Conservation (phyloP, 2,888 invertebrate species). For the Entomobrya multifasciata region DNA sequence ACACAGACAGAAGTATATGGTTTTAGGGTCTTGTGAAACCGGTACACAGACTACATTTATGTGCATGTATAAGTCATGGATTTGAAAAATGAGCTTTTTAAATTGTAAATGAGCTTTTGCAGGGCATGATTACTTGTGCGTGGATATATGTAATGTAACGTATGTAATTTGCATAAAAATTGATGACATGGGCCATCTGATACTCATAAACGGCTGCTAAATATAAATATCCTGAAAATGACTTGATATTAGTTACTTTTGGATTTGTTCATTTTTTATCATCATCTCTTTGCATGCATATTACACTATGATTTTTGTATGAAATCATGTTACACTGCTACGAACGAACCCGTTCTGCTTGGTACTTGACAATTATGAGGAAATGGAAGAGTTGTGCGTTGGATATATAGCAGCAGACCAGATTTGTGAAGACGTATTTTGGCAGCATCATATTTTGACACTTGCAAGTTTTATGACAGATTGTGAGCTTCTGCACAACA, state of each 20-base stretch:
- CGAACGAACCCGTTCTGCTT: neutral
- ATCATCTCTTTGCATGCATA: neutral
- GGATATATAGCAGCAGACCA: neutral
- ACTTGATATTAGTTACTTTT: constrained; percentile 23
- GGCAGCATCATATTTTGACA: constrained; percentile 51
- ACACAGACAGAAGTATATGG: neutral
- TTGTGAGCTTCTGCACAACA: constrained; percentile 26
- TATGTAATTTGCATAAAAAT: constrained; percentile 67
- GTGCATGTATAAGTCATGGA: constrained; percentile 34
- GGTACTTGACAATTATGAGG: neutral
- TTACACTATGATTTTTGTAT: neutral
- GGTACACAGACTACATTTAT: constrained; percentile 25
- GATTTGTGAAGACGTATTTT: neutral
- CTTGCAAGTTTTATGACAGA: constrained; percentile 39
- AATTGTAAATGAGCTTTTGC: constrained; percentile 55
- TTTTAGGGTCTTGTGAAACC: neutral
- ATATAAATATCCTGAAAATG: constrained; percentile 59
- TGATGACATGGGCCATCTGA: constrained; percentile 72
- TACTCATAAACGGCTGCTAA: constrained; percentile 68
- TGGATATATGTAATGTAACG: neutral
- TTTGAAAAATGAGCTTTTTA: constrained; percentile 51
- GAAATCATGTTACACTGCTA: neutral
- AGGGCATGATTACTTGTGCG: constrained; percentile 47
- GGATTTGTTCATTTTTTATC: too few species aligned
- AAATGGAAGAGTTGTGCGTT: neutral